Evolutionary conservation across 1,140 invertebrate species (phyloP), one percentile per base, ranked within the genome.

Genomic region (Pseudobourletiella spinata): DNA sequence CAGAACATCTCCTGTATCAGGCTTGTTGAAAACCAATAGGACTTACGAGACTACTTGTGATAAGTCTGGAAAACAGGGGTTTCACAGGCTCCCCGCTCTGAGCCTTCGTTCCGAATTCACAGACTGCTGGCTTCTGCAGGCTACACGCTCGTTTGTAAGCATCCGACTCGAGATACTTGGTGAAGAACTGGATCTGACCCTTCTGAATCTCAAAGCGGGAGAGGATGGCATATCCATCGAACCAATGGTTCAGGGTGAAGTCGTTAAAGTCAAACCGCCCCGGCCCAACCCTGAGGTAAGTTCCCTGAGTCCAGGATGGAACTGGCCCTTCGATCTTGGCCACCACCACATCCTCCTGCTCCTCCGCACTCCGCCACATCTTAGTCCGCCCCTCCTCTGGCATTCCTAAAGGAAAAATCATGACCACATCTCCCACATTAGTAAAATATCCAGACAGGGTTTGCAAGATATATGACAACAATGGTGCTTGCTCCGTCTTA

Each of bases 101-200:
- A 0, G 72, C 68, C 42, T 71, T 73, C 0, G 77, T 78, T 4
- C 75, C 77, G 60, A 76, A 78, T 66, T 78, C 77, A 3, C 74
- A 75, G 59, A 71, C 35, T 22, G 59, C 71, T 1, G 75, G 75
- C 35, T 72, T 70, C 18, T 73, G 65, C 22, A 70, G 66, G 6
- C 54, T 26, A 16, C 65, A 71, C 18, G 75, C 74, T 65, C 75
- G 73, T 29, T 71, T 72, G 65, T 74, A 77, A 3, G 76, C 73
- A 32, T 76, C 73, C 1, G 75, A 76, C 25, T 73, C 57, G 8
- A 78, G 57, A 63, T 71, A 76, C 18, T 71, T 71, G n/a, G 74
- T 73, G 29, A 65, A 63, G 43, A 74, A 76, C 16, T 39, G 67
- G 22, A 70, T 70, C 18, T 70, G 67, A 25, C 71, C 72, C 39